Percentiles rank a stretch among this genome's conserved stretches.
Evolutionary conservation across 2,888 invertebrate species (phyloP).

Genomic region (Zootermopsis nevadensis): DNA sequence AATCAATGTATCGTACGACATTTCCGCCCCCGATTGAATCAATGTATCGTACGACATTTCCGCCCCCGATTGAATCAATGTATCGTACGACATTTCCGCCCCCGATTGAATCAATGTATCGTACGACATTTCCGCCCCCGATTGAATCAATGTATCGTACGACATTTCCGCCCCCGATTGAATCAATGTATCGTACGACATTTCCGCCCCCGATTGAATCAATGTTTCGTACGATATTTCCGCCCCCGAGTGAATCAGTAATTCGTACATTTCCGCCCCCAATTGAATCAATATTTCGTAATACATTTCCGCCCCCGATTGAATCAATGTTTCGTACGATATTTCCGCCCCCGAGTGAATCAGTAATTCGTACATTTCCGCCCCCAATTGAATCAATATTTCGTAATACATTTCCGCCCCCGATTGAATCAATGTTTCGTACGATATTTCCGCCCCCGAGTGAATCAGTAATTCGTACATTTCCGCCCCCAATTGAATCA

Average conservation of each 20-base stretch:
- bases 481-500: conserved; percentile 65
- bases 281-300: conserved; percentile 57
- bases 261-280: conserved; percentile 51
- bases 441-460: conserved; percentile 54
- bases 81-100: conserved; percentile 57
- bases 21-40: conserved; percentile 49
- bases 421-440: conserved; percentile 65
- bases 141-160: conserved; percentile 59
- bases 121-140: conserved; percentile 66
- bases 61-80: conserved; percentile 65
- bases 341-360: conserved; percentile 55
- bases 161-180: conserved; percentile 33
- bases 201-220: conserved; percentile 54
- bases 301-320: conserved; percentile 46
- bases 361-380: conserved; percentile 38
- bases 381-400: conserved; percentile 49
- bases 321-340: conserved; percentile 50
- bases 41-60: conserved; percentile 58
- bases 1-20: conserved; percentile 27
- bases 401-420: conserved; percentile 60
- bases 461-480: conserved; percentile 56
- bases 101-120: conserved; percentile 44
- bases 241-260: conserved; percentile 52
- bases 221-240: conserved; percentile 49
- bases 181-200: conserved; percentile 41